Evolutionary conservation across 2,797 vertebrate genomes (phyloP).

Genomic region (Danionella dracula): DNA sequence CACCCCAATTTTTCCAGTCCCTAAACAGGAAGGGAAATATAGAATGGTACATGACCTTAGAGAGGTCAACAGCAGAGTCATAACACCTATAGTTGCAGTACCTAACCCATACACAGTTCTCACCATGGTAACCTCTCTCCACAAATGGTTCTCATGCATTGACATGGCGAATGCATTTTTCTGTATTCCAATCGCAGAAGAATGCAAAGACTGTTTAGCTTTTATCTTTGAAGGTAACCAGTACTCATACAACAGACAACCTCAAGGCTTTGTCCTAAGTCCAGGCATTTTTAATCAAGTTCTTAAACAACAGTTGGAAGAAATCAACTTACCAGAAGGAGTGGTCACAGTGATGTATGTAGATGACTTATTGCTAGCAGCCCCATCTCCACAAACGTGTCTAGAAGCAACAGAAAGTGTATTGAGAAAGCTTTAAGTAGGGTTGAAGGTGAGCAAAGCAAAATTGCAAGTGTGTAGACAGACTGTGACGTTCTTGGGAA

Average conservation of each 20-base stretch:
- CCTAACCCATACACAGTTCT: neutral
- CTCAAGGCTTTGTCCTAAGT: neutral
- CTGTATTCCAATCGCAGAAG: neutral
- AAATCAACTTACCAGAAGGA: neutral
- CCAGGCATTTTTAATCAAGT: constrained; percentile 5
- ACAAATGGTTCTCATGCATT: neutral
- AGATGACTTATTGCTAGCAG: neutral
- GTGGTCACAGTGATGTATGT: neutral
- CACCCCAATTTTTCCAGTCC: neutral
- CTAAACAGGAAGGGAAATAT: neutral
- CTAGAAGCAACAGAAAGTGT: neutral
- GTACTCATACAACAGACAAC: too few relatives aligned
- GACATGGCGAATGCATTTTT: constrained; percentile 9
- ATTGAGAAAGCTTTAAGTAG: neutral
- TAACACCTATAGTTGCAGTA: neutral
- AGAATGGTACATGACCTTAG: neutral
- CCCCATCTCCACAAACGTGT: neutral
- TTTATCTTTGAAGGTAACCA: neutral
- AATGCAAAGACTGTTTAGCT: neutral
- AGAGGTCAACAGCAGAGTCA: neutral
- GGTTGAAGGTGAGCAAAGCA: neutral
- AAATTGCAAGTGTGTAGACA: too few relatives aligned
- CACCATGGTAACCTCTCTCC: neutral
- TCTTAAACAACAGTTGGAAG: neutral
- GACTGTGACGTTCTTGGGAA: too few relatives aligned